Conservation (phyloP, 1,140 invertebrate genomes). For the Drosophila pseudoananassae region DNA sequence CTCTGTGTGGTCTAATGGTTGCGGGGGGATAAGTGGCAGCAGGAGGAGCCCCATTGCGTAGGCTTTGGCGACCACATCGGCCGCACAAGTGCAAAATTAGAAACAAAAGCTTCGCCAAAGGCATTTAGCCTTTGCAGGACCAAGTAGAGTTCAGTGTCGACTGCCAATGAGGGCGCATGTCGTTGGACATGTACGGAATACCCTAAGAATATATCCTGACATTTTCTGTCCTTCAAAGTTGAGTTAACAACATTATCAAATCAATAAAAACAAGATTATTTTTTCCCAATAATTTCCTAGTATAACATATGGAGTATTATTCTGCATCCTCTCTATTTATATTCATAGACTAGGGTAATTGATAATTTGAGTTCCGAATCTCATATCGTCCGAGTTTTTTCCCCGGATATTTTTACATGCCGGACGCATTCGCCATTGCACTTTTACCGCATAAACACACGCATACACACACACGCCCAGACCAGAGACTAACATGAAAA, state of each 20-base stretch:
- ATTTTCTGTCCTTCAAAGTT: background rate
- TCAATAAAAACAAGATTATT: no score
- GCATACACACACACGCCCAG: background rate
- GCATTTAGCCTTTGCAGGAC: slow-evolving; percentile 48
- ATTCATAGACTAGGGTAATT: slow-evolving; percentile 2
- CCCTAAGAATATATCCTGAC: slow-evolving; percentile 3
- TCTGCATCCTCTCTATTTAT: no score
- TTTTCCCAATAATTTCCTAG: no score
- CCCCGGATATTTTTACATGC: slow-evolving; percentile 12
- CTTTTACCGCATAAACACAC: slow-evolving; percentile 65
- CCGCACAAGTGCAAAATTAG: slow-evolving; percentile 81
- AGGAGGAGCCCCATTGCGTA: slow-evolving; percentile 32
- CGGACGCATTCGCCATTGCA: slow-evolving; percentile 53
- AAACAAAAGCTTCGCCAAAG: slow-evolving; percentile 73
- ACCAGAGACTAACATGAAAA: slow-evolving; percentile 59
- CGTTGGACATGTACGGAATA: slow-evolving; percentile 10
- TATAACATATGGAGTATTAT: no score
- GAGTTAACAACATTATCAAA: background rate
- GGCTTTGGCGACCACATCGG: slow-evolving; percentile 62
- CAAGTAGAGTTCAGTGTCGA: slow-evolving; percentile 37
- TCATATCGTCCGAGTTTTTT: background rate
- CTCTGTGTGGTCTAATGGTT: slow-evolving; percentile 3
- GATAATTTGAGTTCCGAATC: slow-evolving; percentile 1
- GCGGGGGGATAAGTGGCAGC: background rate
- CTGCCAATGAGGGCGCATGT: slow-evolving; percentile 38